These are phyloP conservation scores for Cardiocondyla obscurior DNA, from an alignment of 1,140 invertebrate genomes.

Conservation along the genomic window DNA sequence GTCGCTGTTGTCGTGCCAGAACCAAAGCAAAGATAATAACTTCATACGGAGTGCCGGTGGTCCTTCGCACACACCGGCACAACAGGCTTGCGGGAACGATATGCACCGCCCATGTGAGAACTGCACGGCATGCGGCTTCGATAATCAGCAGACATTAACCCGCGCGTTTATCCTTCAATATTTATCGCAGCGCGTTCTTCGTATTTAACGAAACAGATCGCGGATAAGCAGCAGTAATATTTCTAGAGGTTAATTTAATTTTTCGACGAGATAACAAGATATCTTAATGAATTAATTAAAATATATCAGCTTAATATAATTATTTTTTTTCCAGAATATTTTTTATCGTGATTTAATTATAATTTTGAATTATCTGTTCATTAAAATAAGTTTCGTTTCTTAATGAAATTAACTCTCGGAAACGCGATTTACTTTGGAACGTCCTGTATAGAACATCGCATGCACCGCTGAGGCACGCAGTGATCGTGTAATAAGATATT, in stretches of 20 bases:
- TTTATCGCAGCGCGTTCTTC: neutral
- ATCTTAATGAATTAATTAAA: neutral
- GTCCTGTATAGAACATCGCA: constrained; percentile 23
- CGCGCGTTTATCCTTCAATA: neutral
- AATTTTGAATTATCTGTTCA: neutral
- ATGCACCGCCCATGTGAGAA: constrained; percentile 7
- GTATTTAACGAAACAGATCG: neutral
- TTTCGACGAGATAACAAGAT: neutral
- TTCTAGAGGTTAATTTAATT: neutral
- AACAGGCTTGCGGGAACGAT: constrained; percentile 37
- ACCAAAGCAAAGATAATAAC: constrained; percentile 64
- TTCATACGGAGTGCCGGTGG: constrained; percentile 67
- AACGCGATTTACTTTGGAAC: constrained; percentile 21
- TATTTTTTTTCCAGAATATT: neutral
- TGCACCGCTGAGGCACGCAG: constrained; percentile 52
- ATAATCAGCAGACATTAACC: constrained; percentile 15
- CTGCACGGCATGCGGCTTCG: neutral
- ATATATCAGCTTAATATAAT: no score
- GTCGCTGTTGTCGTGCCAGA: constrained; percentile 2
- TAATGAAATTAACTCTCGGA: neutral
- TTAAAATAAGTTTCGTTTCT: neutral
- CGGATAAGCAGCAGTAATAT: neutral
- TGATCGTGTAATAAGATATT: constrained; percentile 75
- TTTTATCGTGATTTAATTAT: neutral
- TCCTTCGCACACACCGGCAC: constrained; percentile 39